These are phyloP conservation scores for Phytoseiulus persimilis DNA, from an alignment of 2,888 invertebrate genomes.

Conservation along the genomic window DNA sequence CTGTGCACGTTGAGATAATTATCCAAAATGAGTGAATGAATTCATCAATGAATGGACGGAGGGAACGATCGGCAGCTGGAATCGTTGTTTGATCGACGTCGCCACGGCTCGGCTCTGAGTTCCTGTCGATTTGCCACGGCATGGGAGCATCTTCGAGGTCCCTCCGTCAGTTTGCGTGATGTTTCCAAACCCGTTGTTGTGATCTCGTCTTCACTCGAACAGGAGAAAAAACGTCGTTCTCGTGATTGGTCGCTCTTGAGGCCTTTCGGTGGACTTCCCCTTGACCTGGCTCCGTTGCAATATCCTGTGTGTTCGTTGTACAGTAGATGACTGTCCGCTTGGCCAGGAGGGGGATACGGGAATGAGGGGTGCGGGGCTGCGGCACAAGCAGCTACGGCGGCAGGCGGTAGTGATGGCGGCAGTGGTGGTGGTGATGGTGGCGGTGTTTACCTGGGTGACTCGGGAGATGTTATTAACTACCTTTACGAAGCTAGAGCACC, in stretches of 20 bases:
- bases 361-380: background rate
- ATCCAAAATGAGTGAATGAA: background rate
- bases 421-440: background rate
- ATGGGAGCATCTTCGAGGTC: background rate
- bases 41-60: background rate
- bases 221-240: background rate
- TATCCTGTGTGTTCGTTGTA: background rate
- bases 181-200: background rate
- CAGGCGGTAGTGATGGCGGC: background rate
- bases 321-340: background rate
- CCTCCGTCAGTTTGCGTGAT: background rate
- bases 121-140: too few relatives aligned
- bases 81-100: background rate
- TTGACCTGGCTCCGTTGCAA: background rate
- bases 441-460: background rate
- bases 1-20: background rate
- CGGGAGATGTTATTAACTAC: slow-evolving; percentile 5
- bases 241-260: background rate
- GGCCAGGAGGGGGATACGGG: background rate
- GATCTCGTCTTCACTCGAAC: background rate
- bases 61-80: background rate
- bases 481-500: background rate
- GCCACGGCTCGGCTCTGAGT: too few relatives aligned
- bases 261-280: background rate
- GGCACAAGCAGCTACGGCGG: background rate